Conservation (phyloP, 2,888 invertebrate genomes). For the Cephus nigrinus region DNA sequence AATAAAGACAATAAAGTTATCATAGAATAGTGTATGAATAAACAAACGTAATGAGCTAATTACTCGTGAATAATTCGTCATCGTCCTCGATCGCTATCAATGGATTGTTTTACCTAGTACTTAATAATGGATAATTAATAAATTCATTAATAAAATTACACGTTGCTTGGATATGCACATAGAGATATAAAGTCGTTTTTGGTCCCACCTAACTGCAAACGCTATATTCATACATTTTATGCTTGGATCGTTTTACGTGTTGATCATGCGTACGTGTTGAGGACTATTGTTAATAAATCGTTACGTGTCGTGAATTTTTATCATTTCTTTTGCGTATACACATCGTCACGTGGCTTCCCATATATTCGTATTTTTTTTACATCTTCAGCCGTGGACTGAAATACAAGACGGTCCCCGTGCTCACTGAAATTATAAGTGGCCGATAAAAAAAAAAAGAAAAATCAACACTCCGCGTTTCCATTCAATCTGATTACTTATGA, state of each 20-base stretch:
- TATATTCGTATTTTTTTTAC: background rate
- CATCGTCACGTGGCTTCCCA: conserved; percentile 13
- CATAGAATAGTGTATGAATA: conserved; percentile 63
- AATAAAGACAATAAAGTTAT: conserved; percentile 38
- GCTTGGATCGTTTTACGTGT: conserved; percentile 11
- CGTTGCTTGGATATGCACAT: conserved; percentile 66
- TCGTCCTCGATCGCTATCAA: conserved; percentile 56
- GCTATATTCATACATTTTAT: conserved; percentile 63
- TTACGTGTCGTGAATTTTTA: conserved; percentile 26
- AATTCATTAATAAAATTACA: conserved; percentile 65
- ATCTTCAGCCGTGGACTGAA: background rate
- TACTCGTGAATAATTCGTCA: conserved; percentile 59
- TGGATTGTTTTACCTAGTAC: conserved; percentile 57
- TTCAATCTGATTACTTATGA: background rate
- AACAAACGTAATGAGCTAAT: conserved; percentile 64
- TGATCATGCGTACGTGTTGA: conserved; percentile 5
- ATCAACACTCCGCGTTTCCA: background rate
- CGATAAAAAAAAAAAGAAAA: background rate
- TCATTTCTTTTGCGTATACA: conserved; percentile 25
- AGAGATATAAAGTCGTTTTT: conserved; percentile 67
- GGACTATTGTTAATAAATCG: conserved; percentile 40
- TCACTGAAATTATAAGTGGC: conserved; percentile 15
- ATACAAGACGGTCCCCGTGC: conserved; percentile 20
- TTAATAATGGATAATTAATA: conserved; percentile 64
- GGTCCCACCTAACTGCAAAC: conserved; percentile 67